phyloP scores from a whole-genome alignment of 2,888 invertebrate species.

The Trissolcus japonicus region DNA sequence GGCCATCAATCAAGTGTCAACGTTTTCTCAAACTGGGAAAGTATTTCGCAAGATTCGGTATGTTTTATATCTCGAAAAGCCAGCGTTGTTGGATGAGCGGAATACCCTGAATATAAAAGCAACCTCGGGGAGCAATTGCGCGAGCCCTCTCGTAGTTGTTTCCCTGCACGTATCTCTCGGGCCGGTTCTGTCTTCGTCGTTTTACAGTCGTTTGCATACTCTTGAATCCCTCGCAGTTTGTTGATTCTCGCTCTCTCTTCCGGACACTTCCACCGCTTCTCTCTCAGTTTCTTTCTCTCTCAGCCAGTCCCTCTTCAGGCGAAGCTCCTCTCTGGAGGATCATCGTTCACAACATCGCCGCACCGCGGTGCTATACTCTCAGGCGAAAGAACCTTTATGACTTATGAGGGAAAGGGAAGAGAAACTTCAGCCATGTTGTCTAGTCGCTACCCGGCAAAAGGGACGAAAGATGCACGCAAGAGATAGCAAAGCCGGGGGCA shows the following conservation, averaged over 20 bases:
- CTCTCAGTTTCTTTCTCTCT: constrained; percentile 13
- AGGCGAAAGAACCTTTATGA: constrained; percentile 62
- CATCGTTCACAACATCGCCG: constrained; percentile 58
- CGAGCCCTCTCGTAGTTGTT: constrained; percentile 27
- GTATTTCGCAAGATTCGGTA: constrained; percentile 14
- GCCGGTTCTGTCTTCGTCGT: constrained; percentile 35
- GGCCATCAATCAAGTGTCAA: constrained; percentile 1
- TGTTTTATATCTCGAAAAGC: constrained; percentile 28
- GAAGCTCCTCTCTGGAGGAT: constrained; percentile 58
- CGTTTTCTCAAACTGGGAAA: background rate
- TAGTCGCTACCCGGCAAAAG: constrained; percentile 41
- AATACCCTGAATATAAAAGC: constrained; percentile 55
- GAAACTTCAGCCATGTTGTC: constrained; percentile 54
- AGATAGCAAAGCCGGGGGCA: constrained; percentile 46
- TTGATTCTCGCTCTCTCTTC: constrained; percentile 26
- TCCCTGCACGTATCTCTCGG: constrained; percentile 21
- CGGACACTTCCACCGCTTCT: constrained; percentile 31
- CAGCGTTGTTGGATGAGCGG: constrained; percentile 50
- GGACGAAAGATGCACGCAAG: constrained; percentile 53
- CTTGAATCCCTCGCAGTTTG: constrained; percentile 44
- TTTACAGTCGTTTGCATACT: constrained; percentile 46
- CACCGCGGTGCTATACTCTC: constrained; percentile 48
- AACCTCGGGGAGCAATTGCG: constrained; percentile 56
- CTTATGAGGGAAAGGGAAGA: constrained; percentile 62
- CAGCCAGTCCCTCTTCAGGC: constrained; percentile 30